A percentile compares a stretch with the other conserved stretches of the same genome.
Evolutionary conservation across 1,140 invertebrate species (phyloP).

Genomic region (Drosophila athabasca): DNA sequence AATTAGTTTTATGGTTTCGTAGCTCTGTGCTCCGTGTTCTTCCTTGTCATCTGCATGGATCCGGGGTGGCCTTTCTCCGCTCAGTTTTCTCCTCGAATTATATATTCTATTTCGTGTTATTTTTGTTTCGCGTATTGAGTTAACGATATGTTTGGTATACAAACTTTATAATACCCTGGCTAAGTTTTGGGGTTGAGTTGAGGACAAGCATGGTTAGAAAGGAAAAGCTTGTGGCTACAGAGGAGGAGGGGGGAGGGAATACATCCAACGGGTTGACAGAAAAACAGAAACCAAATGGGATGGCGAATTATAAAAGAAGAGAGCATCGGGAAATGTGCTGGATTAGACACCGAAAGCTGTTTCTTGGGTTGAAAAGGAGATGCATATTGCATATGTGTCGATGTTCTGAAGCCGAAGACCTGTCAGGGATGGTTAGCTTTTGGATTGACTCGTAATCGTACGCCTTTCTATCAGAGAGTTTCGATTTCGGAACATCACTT

Average conservation of each 20-base stretch:
- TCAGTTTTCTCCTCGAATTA: constrained; percentile 29
- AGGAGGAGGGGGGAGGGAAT: not conserved
- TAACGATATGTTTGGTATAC: constrained; percentile 81
- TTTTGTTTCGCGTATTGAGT: constrained; percentile 69
- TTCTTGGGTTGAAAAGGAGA: constrained; percentile 21
- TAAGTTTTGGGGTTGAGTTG: constrained; percentile 61
- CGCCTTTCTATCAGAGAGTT: not conserved
- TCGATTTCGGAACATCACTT: constrained; percentile 40
- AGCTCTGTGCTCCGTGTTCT: constrained; percentile 23
- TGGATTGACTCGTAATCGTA: not conserved
- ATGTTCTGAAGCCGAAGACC: constrained; percentile 14
- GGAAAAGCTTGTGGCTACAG: constrained; percentile 6
- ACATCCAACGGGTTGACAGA: not conserved
- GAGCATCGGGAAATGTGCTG: constrained; percentile 28
- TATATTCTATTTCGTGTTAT: constrained; percentile 39
- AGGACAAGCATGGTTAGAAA: constrained; percentile 30
- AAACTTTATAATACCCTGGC: constrained; percentile 76
- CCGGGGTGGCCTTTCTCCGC: constrained; percentile 15
- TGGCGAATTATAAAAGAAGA: constrained; percentile 6
- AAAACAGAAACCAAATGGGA: constrained; percentile 3
- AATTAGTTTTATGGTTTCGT: constrained; percentile 44
- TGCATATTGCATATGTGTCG: constrained; percentile 8
- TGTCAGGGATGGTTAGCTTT: not conserved
- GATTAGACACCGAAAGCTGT: constrained; percentile 59
- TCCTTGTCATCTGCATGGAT: constrained; percentile 28